Evolutionary conservation across 2,888 invertebrate genomes (phyloP).

Genomic region (Macrosoma leucophasiata): DNA sequence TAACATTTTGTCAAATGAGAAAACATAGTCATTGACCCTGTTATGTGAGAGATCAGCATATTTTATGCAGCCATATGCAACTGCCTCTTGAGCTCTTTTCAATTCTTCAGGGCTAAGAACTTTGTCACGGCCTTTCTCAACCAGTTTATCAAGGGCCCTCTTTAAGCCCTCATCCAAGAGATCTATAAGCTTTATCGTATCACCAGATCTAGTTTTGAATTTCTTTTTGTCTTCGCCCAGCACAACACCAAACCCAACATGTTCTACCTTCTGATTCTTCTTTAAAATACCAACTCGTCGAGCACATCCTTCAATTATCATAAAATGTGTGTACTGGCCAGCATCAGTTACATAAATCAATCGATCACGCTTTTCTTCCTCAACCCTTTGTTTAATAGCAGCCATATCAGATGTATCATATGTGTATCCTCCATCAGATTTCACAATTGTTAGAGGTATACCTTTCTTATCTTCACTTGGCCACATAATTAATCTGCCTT

Average conservation of each 20-base stretch:
- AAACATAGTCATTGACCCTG: slow-evolving; percentile 94
- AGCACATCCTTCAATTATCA: slow-evolving; percentile 86
- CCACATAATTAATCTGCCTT: slow-evolving; percentile 91
- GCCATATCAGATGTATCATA: slow-evolving; percentile 99
- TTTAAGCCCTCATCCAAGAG: slow-evolving; percentile 94
- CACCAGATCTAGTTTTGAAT: slow-evolving; percentile 98
- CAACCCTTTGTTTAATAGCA: slow-evolving; percentile 86
- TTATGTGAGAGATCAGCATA: slow-evolving; percentile 98
- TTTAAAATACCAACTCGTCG: slow-evolving; percentile 82
- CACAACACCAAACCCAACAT: slow-evolving; percentile 97
- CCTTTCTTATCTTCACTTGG: slow-evolving; percentile 76
- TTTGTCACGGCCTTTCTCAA: slow-evolving; percentile 91
- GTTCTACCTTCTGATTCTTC: slow-evolving; percentile 83
- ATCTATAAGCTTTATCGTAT: slow-evolving; percentile 91
- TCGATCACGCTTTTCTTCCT: slow-evolving; percentile 92
- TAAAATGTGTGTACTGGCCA: slow-evolving; percentile 88
- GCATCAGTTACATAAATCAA: slow-evolving; percentile 95
- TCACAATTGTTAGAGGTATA: slow-evolving; percentile 95
- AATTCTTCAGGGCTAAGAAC: slow-evolving; percentile 88
- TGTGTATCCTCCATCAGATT: slow-evolving; percentile 97
- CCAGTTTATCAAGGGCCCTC: slow-evolving; percentile 86
- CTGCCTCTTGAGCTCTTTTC: slow-evolving; percentile 87
- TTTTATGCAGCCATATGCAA: slow-evolving; percentile 99
- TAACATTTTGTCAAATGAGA: slow-evolving; percentile 99
- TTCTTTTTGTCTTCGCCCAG: slow-evolving; percentile 99